Evolutionary conservation across 92 coral and sea anemone genomes (phyloP).

Genomic region (Bergia puertoricense): DNA sequence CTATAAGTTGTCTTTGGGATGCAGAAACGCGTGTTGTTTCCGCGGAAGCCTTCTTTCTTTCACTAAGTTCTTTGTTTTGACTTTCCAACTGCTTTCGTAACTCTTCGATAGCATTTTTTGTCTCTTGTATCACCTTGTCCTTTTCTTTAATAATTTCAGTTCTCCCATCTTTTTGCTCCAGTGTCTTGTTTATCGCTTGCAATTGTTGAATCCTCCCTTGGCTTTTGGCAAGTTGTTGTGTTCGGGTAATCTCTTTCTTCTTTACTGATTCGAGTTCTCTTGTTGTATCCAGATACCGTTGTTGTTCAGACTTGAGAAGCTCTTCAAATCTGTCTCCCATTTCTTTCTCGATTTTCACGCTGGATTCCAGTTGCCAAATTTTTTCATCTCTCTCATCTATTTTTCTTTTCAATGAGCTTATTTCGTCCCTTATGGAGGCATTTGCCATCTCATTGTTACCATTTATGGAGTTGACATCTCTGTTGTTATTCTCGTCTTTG

Average conservation of each 20-base stretch:
- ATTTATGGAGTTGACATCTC: not conserved
- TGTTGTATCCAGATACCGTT: conserved; percentile 30
- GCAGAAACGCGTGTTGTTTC: not conserved
- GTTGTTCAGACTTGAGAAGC: conserved; percentile 54
- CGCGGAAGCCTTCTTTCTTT: conserved; percentile 14
- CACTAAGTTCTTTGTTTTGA: not conserved
- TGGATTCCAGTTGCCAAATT: conserved; percentile 61
- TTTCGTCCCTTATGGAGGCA: conserved; percentile 3
- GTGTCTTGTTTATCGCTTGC: conserved; percentile 6
- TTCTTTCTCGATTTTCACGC: conserved; percentile 62
- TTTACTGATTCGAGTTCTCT: conserved; percentile 33
- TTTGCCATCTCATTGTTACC: not conserved
- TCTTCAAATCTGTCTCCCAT: conserved; percentile 47
- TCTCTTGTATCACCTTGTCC: conserved; percentile 2
- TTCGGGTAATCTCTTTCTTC: not conserved
- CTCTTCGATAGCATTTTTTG: conserved; percentile 1
- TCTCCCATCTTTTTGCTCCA: conserved; percentile 17
- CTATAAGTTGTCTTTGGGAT: conserved; percentile 31
- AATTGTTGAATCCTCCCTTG: conserved; percentile 7
- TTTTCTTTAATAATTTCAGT: conserved; percentile 9
- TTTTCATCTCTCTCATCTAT: conserved; percentile 55
- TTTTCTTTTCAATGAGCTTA: conserved; percentile 47
- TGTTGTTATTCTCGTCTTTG: conserved; percentile 5
- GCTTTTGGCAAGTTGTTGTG: conserved; percentile 13
- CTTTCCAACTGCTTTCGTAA: conserved; percentile 29